phyloP scores from a whole-genome alignment of 2,888 invertebrate genomes.

The Tipula confusa region DNA sequence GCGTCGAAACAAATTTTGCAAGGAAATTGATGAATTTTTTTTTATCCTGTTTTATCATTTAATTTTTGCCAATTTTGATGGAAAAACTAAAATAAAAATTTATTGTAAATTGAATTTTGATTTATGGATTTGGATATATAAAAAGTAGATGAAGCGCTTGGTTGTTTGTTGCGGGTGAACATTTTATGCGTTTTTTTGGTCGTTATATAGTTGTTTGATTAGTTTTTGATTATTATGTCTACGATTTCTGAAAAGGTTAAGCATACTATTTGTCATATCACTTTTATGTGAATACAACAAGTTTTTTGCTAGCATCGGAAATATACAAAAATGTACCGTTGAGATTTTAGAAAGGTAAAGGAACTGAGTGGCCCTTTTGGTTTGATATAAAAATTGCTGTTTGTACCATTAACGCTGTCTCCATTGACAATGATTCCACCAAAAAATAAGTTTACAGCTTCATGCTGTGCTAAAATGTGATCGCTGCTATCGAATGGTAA shows the following conservation, averaged over 20 bases:
- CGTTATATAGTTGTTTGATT: neutral
- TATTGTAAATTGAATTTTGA: neutral
- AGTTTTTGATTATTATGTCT: neutral
- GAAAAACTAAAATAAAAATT: neutral
- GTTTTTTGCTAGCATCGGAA: neutral
- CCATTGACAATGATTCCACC: too few species aligned
- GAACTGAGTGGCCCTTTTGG: too few species aligned
- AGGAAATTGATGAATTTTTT: conserved; percentile 9
- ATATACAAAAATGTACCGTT: neutral
- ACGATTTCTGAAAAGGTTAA: neutral
- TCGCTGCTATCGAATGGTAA: too few species aligned
- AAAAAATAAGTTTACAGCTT: too few species aligned
- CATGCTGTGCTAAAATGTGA: too few species aligned
- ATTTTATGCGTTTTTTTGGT: neutral
- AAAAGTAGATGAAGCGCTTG: too few species aligned
- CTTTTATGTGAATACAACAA: neutral
- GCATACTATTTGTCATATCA: neutral
- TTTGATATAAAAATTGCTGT: too few species aligned
- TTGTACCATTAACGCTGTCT: too few species aligned
- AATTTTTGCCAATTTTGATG: neutral
- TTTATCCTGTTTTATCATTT: neutral
- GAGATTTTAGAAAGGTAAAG: too few species aligned
- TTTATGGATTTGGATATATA: neutral
- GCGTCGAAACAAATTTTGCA: conserved; percentile 16
- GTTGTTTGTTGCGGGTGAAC: neutral